A percentile compares a stretch with the other conserved stretches of the same genome.
Conservation (phyloP, 1,140 invertebrate genomes). For the Pygmarrhopalites habei region DNA sequence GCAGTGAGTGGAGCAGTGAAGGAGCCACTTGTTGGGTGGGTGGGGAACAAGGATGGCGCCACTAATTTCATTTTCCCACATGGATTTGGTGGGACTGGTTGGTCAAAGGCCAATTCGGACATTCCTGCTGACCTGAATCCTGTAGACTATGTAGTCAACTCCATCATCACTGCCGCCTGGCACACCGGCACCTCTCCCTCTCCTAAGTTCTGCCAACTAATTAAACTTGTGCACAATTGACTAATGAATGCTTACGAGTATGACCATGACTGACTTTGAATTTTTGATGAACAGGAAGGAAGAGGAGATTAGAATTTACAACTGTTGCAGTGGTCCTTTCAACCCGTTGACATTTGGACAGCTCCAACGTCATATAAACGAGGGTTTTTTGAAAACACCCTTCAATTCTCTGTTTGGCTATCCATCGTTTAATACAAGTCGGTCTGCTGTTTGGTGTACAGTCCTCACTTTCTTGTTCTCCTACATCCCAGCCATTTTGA, state of each 20-base stretch:
- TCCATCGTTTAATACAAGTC: neutral
- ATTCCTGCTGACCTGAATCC: too few species aligned
- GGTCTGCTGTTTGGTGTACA: neutral
- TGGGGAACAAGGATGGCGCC: neutral
- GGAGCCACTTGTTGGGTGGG: neutral
- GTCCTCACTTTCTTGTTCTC: neutral
- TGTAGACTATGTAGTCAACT: conserved; percentile 1
- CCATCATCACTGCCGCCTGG: neutral
- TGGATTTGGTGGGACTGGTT: too few species aligned
- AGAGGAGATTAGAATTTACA: neutral
- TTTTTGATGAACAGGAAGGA: too few species aligned
- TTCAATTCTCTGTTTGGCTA: neutral
- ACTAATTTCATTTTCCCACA: neutral
- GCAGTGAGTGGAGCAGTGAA: neutral
- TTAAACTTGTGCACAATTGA: too few species aligned
- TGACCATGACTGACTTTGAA: too few species aligned
- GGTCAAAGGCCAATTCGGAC: too few species aligned
- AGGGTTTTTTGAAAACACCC: neutral
- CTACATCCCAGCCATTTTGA: too few species aligned
- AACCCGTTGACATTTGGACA: neutral
- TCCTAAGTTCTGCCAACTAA: too few species aligned
- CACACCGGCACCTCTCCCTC: neutral
- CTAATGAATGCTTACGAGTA: too few species aligned
- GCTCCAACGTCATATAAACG: neutral
- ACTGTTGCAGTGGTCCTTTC: neutral